Evolutionary conservation across 2,888 invertebrate species (phyloP).

Genomic region (Parascotia fuliginaria): DNA sequence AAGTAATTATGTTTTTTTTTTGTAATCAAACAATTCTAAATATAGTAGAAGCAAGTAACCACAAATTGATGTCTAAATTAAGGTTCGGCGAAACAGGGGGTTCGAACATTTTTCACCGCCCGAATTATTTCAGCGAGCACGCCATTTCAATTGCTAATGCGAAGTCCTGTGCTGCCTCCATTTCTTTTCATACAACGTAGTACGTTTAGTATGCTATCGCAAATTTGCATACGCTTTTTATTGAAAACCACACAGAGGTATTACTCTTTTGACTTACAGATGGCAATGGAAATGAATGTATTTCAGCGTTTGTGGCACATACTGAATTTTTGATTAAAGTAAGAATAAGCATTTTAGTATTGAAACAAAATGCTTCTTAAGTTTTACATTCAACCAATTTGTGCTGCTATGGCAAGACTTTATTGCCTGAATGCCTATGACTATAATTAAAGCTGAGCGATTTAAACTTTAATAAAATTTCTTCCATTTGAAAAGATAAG

Average conservation of each 20-base stretch:
- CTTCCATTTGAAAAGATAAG: too few species aligned
- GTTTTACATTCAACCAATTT: too few species aligned
- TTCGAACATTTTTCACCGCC: constrained; percentile 19
- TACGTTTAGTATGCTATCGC: constrained; percentile 51
- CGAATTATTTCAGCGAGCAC: constrained; percentile 26
- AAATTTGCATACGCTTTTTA: constrained; percentile 47
- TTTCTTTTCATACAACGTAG: constrained; percentile 40
- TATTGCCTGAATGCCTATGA: too few species aligned
- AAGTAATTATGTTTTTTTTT: too few species aligned
- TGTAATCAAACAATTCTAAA: too few species aligned
- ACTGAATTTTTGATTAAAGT: too few species aligned
- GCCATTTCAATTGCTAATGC: constrained; percentile 60
- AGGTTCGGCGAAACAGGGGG: constrained; percentile 27
- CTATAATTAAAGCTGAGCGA: too few species aligned
- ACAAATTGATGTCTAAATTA: constrained; percentile 18
- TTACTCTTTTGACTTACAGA: neutral
- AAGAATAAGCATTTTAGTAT: too few species aligned
- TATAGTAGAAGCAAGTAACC: neutral
- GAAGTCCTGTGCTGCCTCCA: constrained; percentile 31
- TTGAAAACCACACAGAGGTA: constrained; percentile 16
- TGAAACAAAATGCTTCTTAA: too few species aligned
- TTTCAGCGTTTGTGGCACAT: too few species aligned
- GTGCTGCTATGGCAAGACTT: too few species aligned
- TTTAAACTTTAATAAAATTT: too few species aligned
- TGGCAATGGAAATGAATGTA: neutral